Base-by-base conservation (phyloP, 2,888 invertebrate species). In the Entomobrya multifasciata region DNA sequence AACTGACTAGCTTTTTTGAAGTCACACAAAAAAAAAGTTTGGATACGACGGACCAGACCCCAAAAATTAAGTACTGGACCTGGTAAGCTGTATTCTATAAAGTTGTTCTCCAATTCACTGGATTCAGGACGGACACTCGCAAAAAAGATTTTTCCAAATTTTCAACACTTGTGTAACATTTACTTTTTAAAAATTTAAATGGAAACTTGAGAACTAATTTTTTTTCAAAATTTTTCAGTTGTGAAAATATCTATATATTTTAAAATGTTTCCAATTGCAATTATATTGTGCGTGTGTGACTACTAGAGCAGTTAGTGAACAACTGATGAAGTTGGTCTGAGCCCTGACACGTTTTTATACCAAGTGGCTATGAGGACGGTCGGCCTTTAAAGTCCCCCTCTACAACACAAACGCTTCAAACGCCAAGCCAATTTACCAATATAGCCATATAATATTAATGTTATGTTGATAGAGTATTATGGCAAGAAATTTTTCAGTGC, bases 311-410 rank as follows among this genome's bases (percentile, higher is more conserved):
- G 87, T 57, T 83, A 85, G 36, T 80, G 87, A 87, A 84, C 82
- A 89, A 89, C 89, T 89, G 89, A 89, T 89, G 88, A 74, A 70
- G 86, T 88, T 57, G 72, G 70, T 55, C 79, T 83, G 87, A 86
- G 87, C 87, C 87, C 86, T 87, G 82, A 74, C 83, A 49, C 87
- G 87, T 88, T 88, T 78, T 89, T 89, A 89, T 89, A 89, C 89
- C 76, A 80, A 86, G 55, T 87, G 84, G 77, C 49, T 84, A 17
- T 79, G 85, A 89, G 89, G 89, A 88, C 88, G 87, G 83, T 76
- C 30, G 76, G 52, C 76, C 55, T 76, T 72, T 65, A 41, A 17
- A 41, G 65, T 65, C 41, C 65, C 65, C 41, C 36, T 41, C 6
- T 22, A 57, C n/a, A 22, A 41, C 65, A 65, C 17, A 36, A 17